phyloP scores from a whole-genome alignment of 2,888 invertebrate genomes.

The Pseudococcus viburni region DNA sequence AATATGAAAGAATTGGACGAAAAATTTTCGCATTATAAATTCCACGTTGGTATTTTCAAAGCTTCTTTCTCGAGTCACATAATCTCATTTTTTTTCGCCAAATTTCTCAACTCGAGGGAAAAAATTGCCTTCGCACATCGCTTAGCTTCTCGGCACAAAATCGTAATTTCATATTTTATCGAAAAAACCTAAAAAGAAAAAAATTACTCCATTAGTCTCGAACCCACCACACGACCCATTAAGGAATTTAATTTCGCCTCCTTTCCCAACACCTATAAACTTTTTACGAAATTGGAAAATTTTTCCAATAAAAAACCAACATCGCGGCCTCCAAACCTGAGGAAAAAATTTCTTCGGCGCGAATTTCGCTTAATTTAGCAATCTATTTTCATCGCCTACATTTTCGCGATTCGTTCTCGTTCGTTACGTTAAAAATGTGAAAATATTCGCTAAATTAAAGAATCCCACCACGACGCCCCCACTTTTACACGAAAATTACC shows the following conservation, averaged over 20 bases:
- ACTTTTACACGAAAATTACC: slow-evolving; percentile 5
- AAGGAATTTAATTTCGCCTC: not conserved
- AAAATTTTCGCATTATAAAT: not conserved
- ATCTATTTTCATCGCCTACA: not conserved
- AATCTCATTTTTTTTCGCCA: too few relatives aligned
- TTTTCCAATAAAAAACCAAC: not conserved
- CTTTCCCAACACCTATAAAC: not conserved
- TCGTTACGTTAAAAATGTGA: not conserved
- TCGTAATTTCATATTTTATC: not conserved
- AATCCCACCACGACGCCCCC: not conserved
- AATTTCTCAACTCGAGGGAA: not conserved
- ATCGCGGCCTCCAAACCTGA: not conserved
- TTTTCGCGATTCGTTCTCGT: not conserved
- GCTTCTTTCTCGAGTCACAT: too few relatives aligned
- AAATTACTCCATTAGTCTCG: not conserved
- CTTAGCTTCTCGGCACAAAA: not conserved
- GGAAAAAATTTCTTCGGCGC: not conserved
- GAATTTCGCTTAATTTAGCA: slow-evolving; percentile 11
- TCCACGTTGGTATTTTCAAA: not conserved
- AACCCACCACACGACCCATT: not conserved
- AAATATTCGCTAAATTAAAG: slow-evolving; percentile 20
- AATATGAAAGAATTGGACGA: not conserved
- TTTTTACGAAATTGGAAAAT: not conserved
- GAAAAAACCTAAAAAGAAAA: not conserved
- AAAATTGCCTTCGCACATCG: not conserved